Evolutionary conservation across 2,797 vertebrate species (phyloP).

Genomic region (Crenuchus spilurus): DNA sequence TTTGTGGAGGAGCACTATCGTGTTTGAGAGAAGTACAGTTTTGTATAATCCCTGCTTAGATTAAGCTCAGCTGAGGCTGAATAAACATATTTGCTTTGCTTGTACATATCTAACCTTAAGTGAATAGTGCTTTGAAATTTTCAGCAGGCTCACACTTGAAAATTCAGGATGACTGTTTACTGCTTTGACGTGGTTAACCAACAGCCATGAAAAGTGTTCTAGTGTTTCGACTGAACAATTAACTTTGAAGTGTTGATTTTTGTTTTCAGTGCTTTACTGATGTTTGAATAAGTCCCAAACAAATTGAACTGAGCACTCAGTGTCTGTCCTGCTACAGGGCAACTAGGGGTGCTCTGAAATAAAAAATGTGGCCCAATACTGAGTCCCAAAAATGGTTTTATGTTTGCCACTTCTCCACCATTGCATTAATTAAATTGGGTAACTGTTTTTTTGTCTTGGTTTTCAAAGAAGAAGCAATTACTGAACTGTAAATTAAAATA

Average conservation of each 20-base stretch:
- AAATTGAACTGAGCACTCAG: too few species aligned
- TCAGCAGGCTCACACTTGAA: neutral
- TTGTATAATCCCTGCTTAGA: conserved; percentile 53
- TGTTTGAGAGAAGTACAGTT: conserved; percentile 26
- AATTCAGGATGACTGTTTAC: neutral
- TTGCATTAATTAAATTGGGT: too few species aligned
- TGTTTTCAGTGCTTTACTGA: too few species aligned
- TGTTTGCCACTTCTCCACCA: too few species aligned
- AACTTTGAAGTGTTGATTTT: neutral
- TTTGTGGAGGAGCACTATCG: conserved; percentile 38
- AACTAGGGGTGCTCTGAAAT: too few species aligned
- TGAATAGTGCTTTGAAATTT: conserved; percentile 29
- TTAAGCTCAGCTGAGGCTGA: conserved; percentile 17
- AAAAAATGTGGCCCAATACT: too few species aligned
- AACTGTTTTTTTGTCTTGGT: too few species aligned
- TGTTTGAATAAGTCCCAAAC: too few species aligned
- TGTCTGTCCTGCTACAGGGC: too few species aligned
- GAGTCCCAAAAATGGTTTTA: too few species aligned
- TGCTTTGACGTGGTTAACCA: neutral
- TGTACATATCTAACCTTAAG: conserved; percentile 28
- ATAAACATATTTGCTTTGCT: conserved; percentile 45
- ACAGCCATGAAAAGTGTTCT: neutral
- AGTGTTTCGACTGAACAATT: neutral
- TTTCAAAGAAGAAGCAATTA: too few species aligned
- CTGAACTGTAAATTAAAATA: too few species aligned